Conservation (phyloP, 2,113 vertebrate species). For the Neodontobutis hainanensis region DNA sequence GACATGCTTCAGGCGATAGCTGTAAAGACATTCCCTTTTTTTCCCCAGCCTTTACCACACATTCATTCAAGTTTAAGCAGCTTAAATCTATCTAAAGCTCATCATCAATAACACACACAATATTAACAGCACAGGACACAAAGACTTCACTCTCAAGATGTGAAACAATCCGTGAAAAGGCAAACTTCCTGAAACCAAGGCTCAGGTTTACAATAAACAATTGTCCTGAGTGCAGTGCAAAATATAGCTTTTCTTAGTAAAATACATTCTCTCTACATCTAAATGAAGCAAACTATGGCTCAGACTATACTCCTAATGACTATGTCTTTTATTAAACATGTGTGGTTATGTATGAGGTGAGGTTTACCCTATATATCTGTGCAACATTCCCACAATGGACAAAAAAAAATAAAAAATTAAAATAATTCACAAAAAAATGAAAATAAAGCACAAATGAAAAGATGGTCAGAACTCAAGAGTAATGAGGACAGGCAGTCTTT, state of each 20-base stretch:
- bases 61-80: constrained; percentile 37
- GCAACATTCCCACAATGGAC: constrained; percentile 25
- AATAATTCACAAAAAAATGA: constrained; percentile 20
- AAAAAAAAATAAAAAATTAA: constrained; percentile 30
- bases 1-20: constrained; percentile 11
- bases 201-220: constrained; percentile 48
- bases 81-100: constrained; percentile 35
- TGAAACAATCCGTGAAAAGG: not conserved
- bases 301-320: constrained; percentile 45
- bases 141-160: constrained; percentile 4
- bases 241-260: constrained; percentile 76
- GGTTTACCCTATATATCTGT: constrained; percentile 14
- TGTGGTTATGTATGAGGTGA: constrained; percentile 3
- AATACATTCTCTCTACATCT: constrained; percentile 72
- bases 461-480: constrained; percentile 80
- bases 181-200: constrained; percentile 31
- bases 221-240: constrained; percentile 62
- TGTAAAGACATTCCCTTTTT: constrained; percentile 14
- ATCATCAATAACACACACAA: constrained; percentile 5
- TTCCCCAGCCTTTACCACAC: constrained; percentile 13
- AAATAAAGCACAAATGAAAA: constrained; percentile 68
- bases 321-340: constrained; percentile 31
- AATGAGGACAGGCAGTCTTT: constrained; percentile 85
- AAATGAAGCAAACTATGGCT: constrained; percentile 65
- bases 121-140: constrained; percentile 21